Base-by-base conservation (phyloP, 2,888 invertebrate genomes). In the Cordylochernes scorpioides region DNA sequence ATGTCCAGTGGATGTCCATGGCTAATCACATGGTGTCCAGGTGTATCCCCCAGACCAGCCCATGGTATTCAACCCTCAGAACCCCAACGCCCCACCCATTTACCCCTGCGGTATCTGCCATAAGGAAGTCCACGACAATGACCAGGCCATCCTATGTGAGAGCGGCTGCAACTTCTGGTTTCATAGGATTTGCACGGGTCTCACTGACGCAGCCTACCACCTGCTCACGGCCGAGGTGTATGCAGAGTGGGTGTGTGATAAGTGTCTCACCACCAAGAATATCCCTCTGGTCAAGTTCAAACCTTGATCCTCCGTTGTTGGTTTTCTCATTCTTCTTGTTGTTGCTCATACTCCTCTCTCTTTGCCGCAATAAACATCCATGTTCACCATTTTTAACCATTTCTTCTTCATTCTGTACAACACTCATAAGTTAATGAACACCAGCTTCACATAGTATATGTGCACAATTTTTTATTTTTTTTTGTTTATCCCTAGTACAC, bases 91-190 rank as follows among this genome's bases (percentile, higher is more conserved):
- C 29, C 91, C 91, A 27, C 88, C 91, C 2, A 88, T 91, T 42
- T 88, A 88, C 54, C 86, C 88, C 0, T 94, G 91, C 58, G 91
- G 91, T 38, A 71, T 78, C 33, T 94, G 91, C 59, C 88, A 86
- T 58, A 86, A 86, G 59, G 91, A 94, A 62, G 80, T 86, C 32
- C 86, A 88, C 58, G 91, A 94, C 57, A 88, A 88, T 59, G 91
- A 94, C 57, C 86, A 91, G 61, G 88, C 86, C 34, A 82, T 84
- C 43, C 64, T 88, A 43, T 94, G 91, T 58, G 91, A 91, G 59
- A 84, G 84, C 46, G 88, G 88, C 32, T 94, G 91, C 59, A 88
- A 88, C 61, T 91, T 91, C 59, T 94, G 88, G 78, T 94, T 84
- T 60, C 91, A 94, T 58, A 71, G 91, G 53, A 69, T 75, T 43